Percentiles rank a stretch among this genome's conserved stretches.
These are phyloP conservation scores for Bicyclus anynana DNA, from an alignment of 1,140 invertebrate species.

Conservation along the genomic window DNA sequence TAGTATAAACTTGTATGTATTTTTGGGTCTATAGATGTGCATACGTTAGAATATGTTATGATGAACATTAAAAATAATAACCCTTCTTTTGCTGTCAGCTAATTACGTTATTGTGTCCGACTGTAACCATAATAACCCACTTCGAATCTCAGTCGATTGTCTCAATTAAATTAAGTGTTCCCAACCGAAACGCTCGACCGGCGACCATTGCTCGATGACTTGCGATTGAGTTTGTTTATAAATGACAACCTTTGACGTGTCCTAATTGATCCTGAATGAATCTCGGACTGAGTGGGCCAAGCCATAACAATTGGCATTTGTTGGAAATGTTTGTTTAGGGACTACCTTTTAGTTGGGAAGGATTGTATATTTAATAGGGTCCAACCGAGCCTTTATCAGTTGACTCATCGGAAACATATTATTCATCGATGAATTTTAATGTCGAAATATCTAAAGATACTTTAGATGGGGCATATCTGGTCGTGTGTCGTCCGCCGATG, in stretches of 20 bases:
- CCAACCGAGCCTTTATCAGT: neutral
- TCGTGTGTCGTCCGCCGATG: neutral
- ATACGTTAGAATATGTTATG: too few species aligned
- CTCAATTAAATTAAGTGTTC: slow-evolving; percentile 62
- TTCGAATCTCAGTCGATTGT: slow-evolving; percentile 41
- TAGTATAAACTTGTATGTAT: too few species aligned
- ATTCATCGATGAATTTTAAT: slow-evolving; percentile 6
- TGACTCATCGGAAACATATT: slow-evolving; percentile 3
- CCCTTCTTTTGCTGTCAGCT: neutral
- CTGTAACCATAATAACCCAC: slow-evolving; percentile 1
- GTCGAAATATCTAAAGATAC: neutral
- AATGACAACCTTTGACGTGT: slow-evolving; percentile 44
- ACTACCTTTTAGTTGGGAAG: neutral
- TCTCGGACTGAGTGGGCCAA: slow-evolving; percentile 32
- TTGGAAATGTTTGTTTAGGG: slow-evolving; percentile 11
- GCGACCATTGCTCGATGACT: slow-evolving; percentile 26
- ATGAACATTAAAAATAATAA: neutral
- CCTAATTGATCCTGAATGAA: slow-evolving; percentile 52
- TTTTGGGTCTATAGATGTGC: too few species aligned
- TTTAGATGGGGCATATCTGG: neutral
- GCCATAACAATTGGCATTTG: slow-evolving; percentile 8
- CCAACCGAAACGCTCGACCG: slow-evolving; percentile 9
- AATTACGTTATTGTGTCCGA: slow-evolving; percentile 6
- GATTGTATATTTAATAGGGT: neutral
- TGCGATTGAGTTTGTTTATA: slow-evolving; percentile 33